These are phyloP conservation scores for Galaxea fascicularis DNA, from an alignment of 92 coral and sea anemone species.

Conservation along the genomic window DNA sequence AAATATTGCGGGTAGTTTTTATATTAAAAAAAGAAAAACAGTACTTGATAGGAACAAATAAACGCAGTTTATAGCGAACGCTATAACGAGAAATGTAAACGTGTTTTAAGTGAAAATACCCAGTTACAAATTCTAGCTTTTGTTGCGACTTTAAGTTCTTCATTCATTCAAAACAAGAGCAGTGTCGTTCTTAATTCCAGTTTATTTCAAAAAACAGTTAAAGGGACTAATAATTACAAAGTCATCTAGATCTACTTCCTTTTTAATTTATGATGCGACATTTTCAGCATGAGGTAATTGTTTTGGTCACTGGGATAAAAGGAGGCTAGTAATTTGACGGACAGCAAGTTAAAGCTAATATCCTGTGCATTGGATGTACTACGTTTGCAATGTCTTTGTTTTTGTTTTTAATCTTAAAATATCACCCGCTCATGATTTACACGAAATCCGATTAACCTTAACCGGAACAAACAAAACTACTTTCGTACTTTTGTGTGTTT, in stretches of 20 bases:
- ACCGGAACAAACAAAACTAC: background rate
- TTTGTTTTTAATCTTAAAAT: constrained; percentile 2
- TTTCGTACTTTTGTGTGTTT: background rate
- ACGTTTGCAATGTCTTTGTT: background rate
- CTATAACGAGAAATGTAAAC: background rate
- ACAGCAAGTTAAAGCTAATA: constrained; percentile 15
- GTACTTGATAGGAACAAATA: background rate
- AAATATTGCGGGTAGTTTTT: no score
- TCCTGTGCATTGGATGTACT: constrained; percentile 24
- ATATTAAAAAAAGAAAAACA: no score
- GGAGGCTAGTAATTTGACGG: constrained; percentile 5
- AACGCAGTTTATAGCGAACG: background rate
- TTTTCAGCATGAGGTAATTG: constrained; percentile 13
- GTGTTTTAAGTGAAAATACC: background rate
- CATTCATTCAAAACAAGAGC: background rate
- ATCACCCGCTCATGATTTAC: background rate
- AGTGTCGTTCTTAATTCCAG: background rate
- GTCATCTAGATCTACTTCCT: background rate
- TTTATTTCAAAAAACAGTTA: background rate
- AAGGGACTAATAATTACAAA: background rate
- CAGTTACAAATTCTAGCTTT: background rate
- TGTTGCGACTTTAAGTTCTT: background rate
- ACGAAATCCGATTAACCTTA: background rate
- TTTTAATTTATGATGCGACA: background rate
- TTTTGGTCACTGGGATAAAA: constrained; percentile 4